Evolutionary conservation across 2,113 vertebrate genomes (phyloP), one percentile per base, ranked within the genome.

Genomic region (Brachypodius melanocephalos): DNA sequence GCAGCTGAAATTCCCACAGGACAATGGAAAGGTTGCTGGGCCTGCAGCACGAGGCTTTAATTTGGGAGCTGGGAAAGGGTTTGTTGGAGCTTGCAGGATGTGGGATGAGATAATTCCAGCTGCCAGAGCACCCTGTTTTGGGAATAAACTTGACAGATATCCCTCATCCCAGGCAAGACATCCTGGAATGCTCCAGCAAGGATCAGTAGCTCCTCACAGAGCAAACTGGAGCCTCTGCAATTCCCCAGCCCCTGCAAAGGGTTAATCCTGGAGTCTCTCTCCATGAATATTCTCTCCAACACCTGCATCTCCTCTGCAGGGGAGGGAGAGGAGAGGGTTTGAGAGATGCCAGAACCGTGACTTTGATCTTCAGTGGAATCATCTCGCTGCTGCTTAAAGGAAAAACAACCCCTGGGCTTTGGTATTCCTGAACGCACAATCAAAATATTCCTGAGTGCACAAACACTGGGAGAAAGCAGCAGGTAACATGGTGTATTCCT

Each of bases 331-430:
- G 42, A 77, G 81, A 84, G 49, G 8, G 12, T 74, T 49, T 58
- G 66, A 85, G 88, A 88, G 38, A 26, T 25, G 74, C 67, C 82
- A 82, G 88, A 58, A 12, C 20, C 3, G 48, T 12, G 76, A 89
- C 76, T 93, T 93, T 95, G 66, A 93, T 95, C 88, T 75, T 24
- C 28, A 7, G 52, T 3, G n/a, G 71, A 85, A 75, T 14, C 66
- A 66, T 46, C 55, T 31, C 21, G 8, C 9, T 59, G 69, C 75
- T 72, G 67, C 63, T 88, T 12, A 38, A 83, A 92, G 43, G 26
- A 9, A 66, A 69, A 82, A 68, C 34, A 82, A 17, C 36, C 49
- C 10, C 58, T 2, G 62, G 25, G 52, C 48, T 96, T 52, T 92
- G 82, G 65, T 85, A 65, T 67, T n/a, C 36, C 62, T 21, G 45